phyloP scores from a whole-genome alignment of 2,113 vertebrate genomes.

The Dromiciops gliroides region DNA sequence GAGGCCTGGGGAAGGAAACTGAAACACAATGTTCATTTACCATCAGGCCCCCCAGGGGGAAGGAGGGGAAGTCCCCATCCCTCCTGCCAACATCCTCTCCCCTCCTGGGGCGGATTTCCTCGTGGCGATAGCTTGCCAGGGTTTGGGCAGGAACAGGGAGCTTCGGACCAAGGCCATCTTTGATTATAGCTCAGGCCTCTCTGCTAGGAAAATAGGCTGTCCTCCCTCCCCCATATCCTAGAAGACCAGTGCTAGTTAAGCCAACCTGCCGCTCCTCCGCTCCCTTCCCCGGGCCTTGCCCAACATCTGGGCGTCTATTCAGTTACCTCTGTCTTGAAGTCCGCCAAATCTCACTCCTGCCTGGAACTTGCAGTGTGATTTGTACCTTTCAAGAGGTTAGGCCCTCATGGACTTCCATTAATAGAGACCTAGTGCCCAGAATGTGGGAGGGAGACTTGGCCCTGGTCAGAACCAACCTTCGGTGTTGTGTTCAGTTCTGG shows the following conservation, averaged over 20 bases:
- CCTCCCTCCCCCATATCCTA: not conserved
- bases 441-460: not conserved
- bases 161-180: not conserved
- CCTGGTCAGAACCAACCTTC: not conserved
- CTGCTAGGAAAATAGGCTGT: not conserved
- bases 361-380: not conserved
- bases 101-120: slow-evolving; percentile 63
- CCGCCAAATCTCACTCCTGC: not conserved
- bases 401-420: not conserved
- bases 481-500: not conserved
- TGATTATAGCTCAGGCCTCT: not conserved
- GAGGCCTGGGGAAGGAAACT: slow-evolving; percentile 70
- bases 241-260: not conserved
- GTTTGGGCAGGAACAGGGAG: not conserved
- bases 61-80: slow-evolving; percentile 71
- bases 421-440: not conserved
- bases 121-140: slow-evolving; percentile 41
- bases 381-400: not conserved
- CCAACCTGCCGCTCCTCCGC: not conserved
- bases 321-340: not conserved
- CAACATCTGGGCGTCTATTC: not conserved
- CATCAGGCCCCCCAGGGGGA: slow-evolving; percentile 29
- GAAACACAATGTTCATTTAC: slow-evolving; percentile 78
- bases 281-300: not conserved
- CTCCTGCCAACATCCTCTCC: slow-evolving; percentile 61